phyloP scores from a whole-genome alignment of 2,113 vertebrate species.

The Pteruthius melanotis region DNA sequence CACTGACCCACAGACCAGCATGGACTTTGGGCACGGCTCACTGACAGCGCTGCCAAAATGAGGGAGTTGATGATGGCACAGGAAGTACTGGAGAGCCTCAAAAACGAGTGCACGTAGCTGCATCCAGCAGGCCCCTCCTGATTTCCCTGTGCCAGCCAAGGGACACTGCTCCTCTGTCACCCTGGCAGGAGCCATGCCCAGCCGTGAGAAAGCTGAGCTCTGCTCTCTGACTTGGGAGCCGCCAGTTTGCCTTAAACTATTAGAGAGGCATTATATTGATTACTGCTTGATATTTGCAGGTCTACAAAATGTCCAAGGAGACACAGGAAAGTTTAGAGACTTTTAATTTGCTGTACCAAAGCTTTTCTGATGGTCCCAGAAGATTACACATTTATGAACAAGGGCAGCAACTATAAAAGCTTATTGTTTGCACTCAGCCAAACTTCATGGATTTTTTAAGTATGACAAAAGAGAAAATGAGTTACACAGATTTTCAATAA shows the following conservation, averaged over 20 bases:
- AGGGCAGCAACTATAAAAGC: slow-evolving; percentile 77
- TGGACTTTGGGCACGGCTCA: neutral
- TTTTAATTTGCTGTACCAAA: slow-evolving; percentile 78
- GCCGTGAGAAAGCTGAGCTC: rapidly evolving
- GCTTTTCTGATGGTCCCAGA: slow-evolving; percentile 73
- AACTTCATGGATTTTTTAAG: slow-evolving; percentile 80
- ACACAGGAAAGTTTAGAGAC: slow-evolving; percentile 77
- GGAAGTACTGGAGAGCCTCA: neutral
- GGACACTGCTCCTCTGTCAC: neutral
- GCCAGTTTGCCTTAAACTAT: slow-evolving; percentile 32
- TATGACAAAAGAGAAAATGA: slow-evolving; percentile 80
- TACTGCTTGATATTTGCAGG: slow-evolving; percentile 58
- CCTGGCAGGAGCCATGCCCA: neutral
- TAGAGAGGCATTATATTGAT: slow-evolving; percentile 64
- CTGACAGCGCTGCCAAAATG: neutral
- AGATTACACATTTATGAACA: slow-evolving; percentile 75
- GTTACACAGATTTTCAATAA: slow-evolving; percentile 79
- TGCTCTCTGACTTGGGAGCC: neutral
- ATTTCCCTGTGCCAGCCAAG: neutral
- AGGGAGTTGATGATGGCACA: neutral
- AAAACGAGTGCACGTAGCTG: rapidly evolving
- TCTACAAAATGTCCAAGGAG: slow-evolving; percentile 67
- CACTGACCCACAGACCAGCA: neutral
- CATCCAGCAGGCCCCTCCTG: neutral
- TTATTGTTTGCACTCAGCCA: slow-evolving; percentile 79